Percentiles rank a stretch among this genome's conserved stretches.
Evolutionary conservation across 1,140 invertebrate genomes (phyloP).

Genomic region (Hypsibius dujardini): DNA sequence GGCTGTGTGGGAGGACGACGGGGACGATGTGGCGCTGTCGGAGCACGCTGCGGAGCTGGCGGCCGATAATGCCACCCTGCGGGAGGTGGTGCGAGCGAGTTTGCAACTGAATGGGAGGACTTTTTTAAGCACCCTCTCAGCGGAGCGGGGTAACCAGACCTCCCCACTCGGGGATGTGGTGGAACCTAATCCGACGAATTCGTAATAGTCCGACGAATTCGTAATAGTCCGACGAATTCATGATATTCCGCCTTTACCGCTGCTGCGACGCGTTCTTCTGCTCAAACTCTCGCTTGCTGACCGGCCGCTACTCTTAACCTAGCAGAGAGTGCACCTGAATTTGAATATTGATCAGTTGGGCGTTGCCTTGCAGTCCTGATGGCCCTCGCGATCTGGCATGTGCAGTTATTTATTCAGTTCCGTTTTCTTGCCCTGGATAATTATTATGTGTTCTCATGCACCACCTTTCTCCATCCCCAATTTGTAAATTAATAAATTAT

Average conservation of each 20-base stretch:
- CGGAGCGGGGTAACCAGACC: not conserved
- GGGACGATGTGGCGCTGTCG: not conserved
- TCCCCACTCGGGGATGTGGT: not conserved
- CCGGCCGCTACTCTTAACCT: too few species aligned
- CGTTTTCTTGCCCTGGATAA: too few species aligned
- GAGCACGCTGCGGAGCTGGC: not conserved
- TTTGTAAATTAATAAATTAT: too few species aligned
- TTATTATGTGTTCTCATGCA: too few species aligned
- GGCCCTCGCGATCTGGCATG: too few species aligned
- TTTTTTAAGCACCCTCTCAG: not conserved
- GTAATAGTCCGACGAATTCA: too few species aligned
- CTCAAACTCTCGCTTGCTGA: too few species aligned
- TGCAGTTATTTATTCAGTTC: too few species aligned
- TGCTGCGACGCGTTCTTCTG: not conserved
- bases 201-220: not conserved
- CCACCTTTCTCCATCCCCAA: too few species aligned
- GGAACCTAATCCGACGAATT: not conserved
- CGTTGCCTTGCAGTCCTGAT: too few species aligned
- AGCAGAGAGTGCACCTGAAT: too few species aligned
- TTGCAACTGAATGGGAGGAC: not conserved
- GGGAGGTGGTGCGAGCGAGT: not conserved
- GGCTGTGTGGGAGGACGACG: constrained; percentile 12
- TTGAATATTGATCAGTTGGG: too few species aligned
- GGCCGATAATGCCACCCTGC: not conserved
- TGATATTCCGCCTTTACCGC: not conserved